Evolutionary conservation across 2,888 invertebrate genomes (phyloP).

Genomic region (Ischnura elegans): DNA sequence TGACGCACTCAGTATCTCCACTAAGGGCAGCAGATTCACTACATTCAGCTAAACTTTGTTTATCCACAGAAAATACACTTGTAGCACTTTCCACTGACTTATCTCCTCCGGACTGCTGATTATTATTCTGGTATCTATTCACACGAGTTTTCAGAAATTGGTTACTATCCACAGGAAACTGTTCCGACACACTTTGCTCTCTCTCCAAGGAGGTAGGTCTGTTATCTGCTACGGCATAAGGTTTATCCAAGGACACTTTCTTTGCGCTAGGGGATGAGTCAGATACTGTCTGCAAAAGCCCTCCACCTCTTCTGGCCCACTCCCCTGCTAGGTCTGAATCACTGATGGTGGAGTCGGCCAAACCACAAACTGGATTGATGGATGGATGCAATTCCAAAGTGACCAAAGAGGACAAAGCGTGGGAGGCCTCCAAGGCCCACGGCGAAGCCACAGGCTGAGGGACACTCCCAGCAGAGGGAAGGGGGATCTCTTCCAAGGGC

Average conservation of each 20-base stretch:
- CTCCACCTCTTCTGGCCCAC: constrained; percentile 24
- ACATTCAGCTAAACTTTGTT: constrained; percentile 13
- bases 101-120: constrained; percentile 14
- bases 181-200: constrained; percentile 37
- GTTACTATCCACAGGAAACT: constrained; percentile 33
- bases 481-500: constrained; percentile 47
- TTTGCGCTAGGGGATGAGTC: background rate
- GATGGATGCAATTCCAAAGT: constrained; percentile 32
- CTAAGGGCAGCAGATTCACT: constrained; percentile 32
- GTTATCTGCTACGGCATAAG: background rate
- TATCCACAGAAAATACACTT: background rate
- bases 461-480: background rate
- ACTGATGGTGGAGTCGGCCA: constrained; percentile 81
- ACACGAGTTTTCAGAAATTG: constrained; percentile 44
- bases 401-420: background rate
- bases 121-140: constrained; percentile 13
- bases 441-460: constrained; percentile 57
- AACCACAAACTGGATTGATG: constrained; percentile 73
- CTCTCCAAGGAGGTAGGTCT: constrained; percentile 56
- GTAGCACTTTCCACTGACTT: constrained; percentile 40
- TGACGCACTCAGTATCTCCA: constrained; percentile 25
- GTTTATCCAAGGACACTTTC: constrained; percentile 48
- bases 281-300: background rate
- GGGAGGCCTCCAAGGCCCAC: background rate
- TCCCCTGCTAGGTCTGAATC: constrained; percentile 77